These are phyloP conservation scores for Apamea crenata DNA, from an alignment of 2,888 invertebrate genomes.

Conservation along the genomic window DNA sequence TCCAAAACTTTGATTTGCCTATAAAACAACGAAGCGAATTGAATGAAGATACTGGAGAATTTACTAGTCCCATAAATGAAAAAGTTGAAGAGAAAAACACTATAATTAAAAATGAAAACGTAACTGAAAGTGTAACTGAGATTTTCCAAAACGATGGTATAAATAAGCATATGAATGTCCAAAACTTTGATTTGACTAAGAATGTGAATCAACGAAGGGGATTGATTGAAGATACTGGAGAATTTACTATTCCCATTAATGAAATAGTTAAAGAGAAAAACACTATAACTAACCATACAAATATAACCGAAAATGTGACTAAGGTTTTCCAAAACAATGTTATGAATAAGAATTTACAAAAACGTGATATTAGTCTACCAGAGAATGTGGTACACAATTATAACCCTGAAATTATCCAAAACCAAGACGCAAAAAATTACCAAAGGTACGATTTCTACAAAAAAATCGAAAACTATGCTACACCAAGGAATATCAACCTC, in stretches of 20 bases:
- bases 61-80: not conserved
- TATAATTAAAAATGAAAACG: not conserved
- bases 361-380: constrained; percentile 18
- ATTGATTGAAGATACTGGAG: not conserved
- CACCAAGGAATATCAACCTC: not conserved
- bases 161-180: too few species aligned
- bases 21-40: not conserved
- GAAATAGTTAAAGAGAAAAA: rapidly evolving
- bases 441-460: not conserved
- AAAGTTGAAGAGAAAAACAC: not conserved
- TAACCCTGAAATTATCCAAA: not conserved
- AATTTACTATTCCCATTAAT: not conserved
- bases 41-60: not conserved
- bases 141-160: not conserved
- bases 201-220: not conserved
- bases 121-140: not conserved
- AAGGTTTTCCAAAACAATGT: not conserved
- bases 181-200: not conserved
- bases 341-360: not conserved
- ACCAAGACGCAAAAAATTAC: not conserved
- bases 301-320: not conserved
- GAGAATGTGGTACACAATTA: not conserved
- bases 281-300: not conserved
- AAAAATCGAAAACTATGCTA: not conserved
- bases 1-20: too few species aligned